A percentile compares a stretch with the other conserved stretches of the same genome.
phyloP scores from a whole-genome alignment of 2,113 vertebrate genomes.

The Corythornis madagascariensis region DNA sequence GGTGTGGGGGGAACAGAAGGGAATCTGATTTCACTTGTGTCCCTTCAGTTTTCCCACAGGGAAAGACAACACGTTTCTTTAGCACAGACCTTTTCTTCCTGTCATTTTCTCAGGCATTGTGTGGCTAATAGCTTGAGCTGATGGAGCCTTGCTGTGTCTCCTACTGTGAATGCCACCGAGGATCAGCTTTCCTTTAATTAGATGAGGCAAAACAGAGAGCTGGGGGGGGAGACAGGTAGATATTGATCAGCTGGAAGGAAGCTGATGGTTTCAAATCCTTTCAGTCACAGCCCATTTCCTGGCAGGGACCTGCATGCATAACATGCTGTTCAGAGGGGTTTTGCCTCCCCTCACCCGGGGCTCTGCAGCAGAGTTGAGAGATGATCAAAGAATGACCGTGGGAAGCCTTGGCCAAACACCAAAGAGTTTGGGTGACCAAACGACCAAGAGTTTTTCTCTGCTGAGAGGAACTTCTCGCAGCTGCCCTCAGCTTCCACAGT shows the following conservation, averaged over 20 bases:
- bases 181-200: conserved; percentile 54
- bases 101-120: conserved; percentile 16
- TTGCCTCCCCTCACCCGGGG: background rate
- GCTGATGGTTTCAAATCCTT: conserved; percentile 45
- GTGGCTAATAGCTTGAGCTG: conserved; percentile 50
- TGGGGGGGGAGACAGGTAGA: conserved; percentile 6
- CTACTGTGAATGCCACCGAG: background rate
- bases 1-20: fast-evolving
- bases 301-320: background rate
- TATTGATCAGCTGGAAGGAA: conserved; percentile 17
- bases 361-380: background rate
- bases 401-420: background rate
- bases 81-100: background rate
- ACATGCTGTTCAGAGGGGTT: background rate
- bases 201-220: conserved; percentile 25
- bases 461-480: background rate
- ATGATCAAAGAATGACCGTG: background rate
- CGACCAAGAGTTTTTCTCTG: background rate
- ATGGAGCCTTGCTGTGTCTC: conserved; percentile 22
- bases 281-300: background rate
- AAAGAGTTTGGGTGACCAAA: background rate
- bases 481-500: background rate
- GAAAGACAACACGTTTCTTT: background rate
- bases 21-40: background rate
- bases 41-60: background rate